Base-by-base conservation (phyloP, 92 coral and sea anemone species). In the Actinernus sp. region DNA sequence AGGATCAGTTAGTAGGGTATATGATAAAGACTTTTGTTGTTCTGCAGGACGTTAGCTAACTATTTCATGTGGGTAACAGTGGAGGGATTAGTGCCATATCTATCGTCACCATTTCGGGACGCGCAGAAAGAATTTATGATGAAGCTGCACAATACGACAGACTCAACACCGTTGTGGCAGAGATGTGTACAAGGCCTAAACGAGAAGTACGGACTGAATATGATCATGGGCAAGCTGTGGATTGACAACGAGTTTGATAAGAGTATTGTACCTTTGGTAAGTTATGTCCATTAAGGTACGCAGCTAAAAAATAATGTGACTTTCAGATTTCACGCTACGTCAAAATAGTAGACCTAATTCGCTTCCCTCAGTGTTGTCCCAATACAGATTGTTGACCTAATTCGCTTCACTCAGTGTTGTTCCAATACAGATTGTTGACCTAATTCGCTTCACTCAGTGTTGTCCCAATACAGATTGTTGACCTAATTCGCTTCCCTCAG, bases 181-280 rank as follows among this genome's bases (percentile, higher is more conserved):
- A 55, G 57, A 0, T 83, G 90, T 25, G 23, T 83, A 1, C 57
- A 38, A 32, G 72, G 63, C 4, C 22, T 83, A 2, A 83, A 83
- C 27, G 55, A 63, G 25, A 24, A 3, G 12, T 67, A 69, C 24
- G 90, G 84, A 6, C 55, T 83, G 4, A 60, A 80, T 11, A 67
- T 76, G 58, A 74, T 69, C 4, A 1, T 83, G 65, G 90, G 90
- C 5, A 47, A 83, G n/a, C 49, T 83, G 59, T 83, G 67, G 65
- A 50, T 83, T 12, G 29, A 55, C 5, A 62, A 63, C 2, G 79
- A 28, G 41, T 83, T 83, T 49, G 90, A 83, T 55, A 49, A 55
- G 22, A 63, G 53, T 30, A 62, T 68, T 13, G 75, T 83, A 26
- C 90, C 90, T 11, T 46, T 68, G 50, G 90, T 76, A 38, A 61